A percentile compares a stretch with the other conserved stretches of the same genome.
These are phyloP conservation scores for Drymonia ruficornis DNA, from an alignment of 2,888 invertebrate genomes.

Conservation along the genomic window DNA sequence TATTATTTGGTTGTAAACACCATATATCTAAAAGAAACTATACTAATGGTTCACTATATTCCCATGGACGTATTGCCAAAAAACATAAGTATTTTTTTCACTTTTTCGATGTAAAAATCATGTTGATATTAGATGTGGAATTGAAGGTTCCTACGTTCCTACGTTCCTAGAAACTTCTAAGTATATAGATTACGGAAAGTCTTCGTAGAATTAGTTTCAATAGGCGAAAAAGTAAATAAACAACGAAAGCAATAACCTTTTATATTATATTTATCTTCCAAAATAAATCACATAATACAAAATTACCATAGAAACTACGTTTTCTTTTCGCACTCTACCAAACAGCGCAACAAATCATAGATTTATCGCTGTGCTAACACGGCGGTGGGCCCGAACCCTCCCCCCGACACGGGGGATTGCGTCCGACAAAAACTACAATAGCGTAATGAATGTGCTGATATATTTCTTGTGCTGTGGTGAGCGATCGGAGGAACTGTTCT, in stretches of 20 bases:
- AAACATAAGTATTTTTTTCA: no score
- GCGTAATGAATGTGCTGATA: conserved; percentile 1
- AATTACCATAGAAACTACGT: conserved; percentile 5
- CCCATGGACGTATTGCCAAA: no score
- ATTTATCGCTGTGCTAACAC: conserved; percentile 3
- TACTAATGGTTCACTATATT: no score
- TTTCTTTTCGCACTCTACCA: neutral
- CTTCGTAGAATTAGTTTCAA: no score
- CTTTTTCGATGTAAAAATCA: no score
- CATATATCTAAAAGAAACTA: no score
- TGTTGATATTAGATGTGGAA: no score
- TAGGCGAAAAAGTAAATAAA: neutral
- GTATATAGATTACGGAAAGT: no score
- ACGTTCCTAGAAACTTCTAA: no score
- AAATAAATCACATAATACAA: conserved; percentile 3
- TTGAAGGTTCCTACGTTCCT: no score
- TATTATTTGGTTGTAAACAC: no score
- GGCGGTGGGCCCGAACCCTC: neutral
- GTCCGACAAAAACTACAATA: conserved; percentile 4
- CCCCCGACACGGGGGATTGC: neutral
- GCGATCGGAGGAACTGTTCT: neutral
- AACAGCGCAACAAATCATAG: conserved; percentile 5
- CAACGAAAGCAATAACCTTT: neutral
- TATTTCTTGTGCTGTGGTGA: neutral
- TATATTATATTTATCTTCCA: neutral